Evolutionary conservation across 2,888 invertebrate genomes (phyloP), one percentile per base, ranked within the genome.

Genomic region (Drosophila birchii): DNA sequence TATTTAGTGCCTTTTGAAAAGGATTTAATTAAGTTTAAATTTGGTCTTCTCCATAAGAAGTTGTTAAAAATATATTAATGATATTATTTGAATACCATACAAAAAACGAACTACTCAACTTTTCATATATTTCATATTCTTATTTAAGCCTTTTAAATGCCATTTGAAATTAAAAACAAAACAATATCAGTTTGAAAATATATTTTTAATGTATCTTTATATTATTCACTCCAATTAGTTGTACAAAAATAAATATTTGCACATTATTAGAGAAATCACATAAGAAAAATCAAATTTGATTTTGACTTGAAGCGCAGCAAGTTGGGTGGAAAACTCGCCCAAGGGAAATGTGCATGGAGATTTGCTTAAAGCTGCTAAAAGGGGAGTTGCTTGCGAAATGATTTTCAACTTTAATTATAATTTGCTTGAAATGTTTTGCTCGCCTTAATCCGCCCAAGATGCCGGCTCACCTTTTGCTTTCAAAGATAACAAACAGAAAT

Each of bases 401-500:
- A 63, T 44, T 51, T 29, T 36, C 36, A 47, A 39, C 69, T 68
- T 55, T 56, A 67, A 67, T 67, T 55, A 67, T 55, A 45, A 67
- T 66, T 51, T 66, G 29, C 51, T 23, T 47, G 67, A 67, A 45
- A 66, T 54, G 54, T 67, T 67, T 36, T 41, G 68, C 68, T 36
- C 14, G 29, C 43, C 64, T 63, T 55, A 47, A 67, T 66, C 64
- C 43, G 47, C 16, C 36, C 20, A 5, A 47, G 54, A 54, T 64
- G 53, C 18, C 38, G 36, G 34, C 29, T 55, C 34, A 41, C 12
- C 18, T 38, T 26, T 34, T 3, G 51, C 34, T 14, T 18, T 34
- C 23, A 6, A 5, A 67, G 67, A 55, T 68, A 68, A 49, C 55
- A 47, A 67, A 49, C 56, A 32, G 51, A 66, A 66, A 68, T 56